Conservation (phyloP, 2,797 vertebrate species). For the Carduelis carduelis region DNA sequence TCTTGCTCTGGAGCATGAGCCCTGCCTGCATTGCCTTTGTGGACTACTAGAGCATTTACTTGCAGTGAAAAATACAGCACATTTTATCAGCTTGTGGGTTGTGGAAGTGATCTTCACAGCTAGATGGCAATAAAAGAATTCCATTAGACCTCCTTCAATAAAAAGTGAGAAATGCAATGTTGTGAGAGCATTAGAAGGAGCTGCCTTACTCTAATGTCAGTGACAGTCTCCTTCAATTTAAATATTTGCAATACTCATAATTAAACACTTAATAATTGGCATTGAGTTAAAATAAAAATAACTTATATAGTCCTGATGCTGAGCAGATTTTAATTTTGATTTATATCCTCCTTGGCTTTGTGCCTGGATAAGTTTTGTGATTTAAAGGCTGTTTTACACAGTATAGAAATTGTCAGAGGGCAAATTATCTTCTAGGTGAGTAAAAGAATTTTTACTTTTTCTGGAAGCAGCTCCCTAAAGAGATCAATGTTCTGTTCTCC, state of each 20-base stretch:
- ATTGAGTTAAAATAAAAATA: conserved; percentile 26
- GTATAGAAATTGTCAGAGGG: not conserved
- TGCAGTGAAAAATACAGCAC: not conserved
- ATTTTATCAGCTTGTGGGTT: not conserved
- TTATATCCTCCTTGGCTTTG: conserved; percentile 20
- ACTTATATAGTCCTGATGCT: not conserved
- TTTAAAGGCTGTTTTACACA: conserved; percentile 1
- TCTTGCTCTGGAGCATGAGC: not conserved
- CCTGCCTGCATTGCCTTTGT: not conserved
- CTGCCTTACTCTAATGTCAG: conserved; percentile 5
- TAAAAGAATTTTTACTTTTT: not conserved
- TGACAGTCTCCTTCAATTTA: conserved; percentile 2
- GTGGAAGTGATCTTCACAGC: conserved; percentile 49
- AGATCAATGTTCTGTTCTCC: not conserved
- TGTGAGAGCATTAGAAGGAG: not conserved
- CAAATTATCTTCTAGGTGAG: not conserved
- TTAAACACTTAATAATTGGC: conserved; percentile 45
- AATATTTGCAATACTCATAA: conserved; percentile 47
- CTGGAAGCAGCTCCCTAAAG: not conserved
- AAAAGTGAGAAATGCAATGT: not conserved
- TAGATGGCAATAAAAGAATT: conserved; percentile 67
- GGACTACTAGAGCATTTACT: not conserved
- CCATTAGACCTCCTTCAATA: not conserved
- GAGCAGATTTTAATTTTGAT: conserved; percentile 30
- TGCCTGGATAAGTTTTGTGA: conserved; percentile 19